Base-by-base conservation (phyloP, 2,888 invertebrate genomes). In the Eilema griseolum region DNA sequence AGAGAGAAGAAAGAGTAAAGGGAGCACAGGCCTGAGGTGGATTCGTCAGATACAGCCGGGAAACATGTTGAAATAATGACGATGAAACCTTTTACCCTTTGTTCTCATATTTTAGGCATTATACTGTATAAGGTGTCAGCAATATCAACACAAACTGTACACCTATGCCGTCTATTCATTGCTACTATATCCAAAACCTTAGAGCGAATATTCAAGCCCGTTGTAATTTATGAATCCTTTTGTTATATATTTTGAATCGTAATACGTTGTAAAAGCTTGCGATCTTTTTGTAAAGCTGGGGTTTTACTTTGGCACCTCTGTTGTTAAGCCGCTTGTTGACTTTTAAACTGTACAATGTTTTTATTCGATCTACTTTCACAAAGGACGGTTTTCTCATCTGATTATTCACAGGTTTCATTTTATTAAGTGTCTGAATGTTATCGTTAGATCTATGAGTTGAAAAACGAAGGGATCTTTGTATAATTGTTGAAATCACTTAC, bases 201-300 rank as follows among this genome's bases (percentile, higher is more conserved):
- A 31, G 3, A 14, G 59, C 66, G 26, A 59, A 41, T 70, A 69
- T 70, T 52, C 57, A 28, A 57, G 70, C 31, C 61, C 46, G 56
- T 23, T 26, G 60, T 71, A 69, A 80, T 82, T 77, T 80, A 80
- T 77, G 41, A 77, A 75, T 68, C 61, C 71, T 80, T 72, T 71
- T 69, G 67, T 70, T 66, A 61, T 66, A 67, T 57, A 63, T 70
- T 76, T 79, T 72, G 28, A 73, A 57, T 72, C 59, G 23, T 72
- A 71, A 69, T 74, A 66, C 70, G 63, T 52, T 74, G 61, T 67
- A 72, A 74, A 73, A 65, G 69, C 65, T 64, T 28, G 71, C 72
- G 72, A 74, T 77, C 76, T 83, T 82, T 70, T 84, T 80, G 77
- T 84, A 81, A 82, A 67, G 75, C 81, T 78, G 68, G 76, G 79